Percentiles rank a stretch among this genome's conserved stretches.
Evolutionary conservation across 2,113 vertebrate species (phyloP).

Genomic region (Perognathus longimembris): DNA sequence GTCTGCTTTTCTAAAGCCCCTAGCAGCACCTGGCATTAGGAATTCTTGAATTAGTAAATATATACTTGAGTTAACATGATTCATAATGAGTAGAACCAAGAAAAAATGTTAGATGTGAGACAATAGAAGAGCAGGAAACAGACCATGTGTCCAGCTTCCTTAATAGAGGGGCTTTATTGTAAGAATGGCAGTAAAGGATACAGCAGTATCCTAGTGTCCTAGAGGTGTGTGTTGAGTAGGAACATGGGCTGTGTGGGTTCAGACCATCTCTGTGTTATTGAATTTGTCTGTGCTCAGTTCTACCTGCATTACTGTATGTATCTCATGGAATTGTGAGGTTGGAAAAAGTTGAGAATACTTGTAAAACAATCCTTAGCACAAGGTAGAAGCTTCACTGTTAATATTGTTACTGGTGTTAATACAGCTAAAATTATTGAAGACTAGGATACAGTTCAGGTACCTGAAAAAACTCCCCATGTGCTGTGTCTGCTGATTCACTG

Average conservation of each 20-base stretch:
- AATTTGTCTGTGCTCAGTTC: background rate
- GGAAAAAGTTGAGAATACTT: background rate
- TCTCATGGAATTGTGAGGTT: background rate
- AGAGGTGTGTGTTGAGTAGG: background rate
- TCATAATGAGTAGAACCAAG: background rate
- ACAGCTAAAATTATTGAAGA: background rate
- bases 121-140: background rate
- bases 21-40: background rate
- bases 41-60: constrained; percentile 38
- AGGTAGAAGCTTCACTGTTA: background rate
- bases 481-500: background rate
- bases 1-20: background rate
- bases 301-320: background rate
- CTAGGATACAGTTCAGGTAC: background rate
- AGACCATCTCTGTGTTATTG: background rate
- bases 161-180: background rate
- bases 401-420: background rate
- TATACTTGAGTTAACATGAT: constrained; percentile 4
- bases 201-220: background rate
- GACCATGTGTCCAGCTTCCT: background rate
- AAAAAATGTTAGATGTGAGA: constrained; percentile 36
- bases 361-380: background rate
- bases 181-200: background rate
- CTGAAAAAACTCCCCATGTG: background rate
- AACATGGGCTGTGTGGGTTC: background rate